Evolutionary conservation across 2,113 vertebrate species (phyloP), one percentile per base, ranked within the genome.

Genomic region (Gymnocephalus cernua): DNA sequence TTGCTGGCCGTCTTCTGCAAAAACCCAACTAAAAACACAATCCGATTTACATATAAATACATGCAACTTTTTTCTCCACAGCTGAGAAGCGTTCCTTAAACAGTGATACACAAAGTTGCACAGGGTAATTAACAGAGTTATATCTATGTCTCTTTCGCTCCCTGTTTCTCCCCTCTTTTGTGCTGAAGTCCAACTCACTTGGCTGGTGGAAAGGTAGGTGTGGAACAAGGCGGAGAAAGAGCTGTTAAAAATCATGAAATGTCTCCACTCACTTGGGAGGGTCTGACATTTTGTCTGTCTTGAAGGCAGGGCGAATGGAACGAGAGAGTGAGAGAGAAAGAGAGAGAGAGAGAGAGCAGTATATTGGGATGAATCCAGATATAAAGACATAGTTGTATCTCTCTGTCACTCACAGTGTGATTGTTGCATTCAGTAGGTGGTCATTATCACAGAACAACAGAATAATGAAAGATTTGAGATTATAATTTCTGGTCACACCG

Each of bases 201-300:
- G 68, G 50, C 47, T 74, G 44, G n/a, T 68, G 71, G 45, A 84
- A 61, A 82, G 62, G 57, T 68, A 74, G 10, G 50, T 29, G 64
- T 45, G 56, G 45, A 66, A 44, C 3, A 3, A 19, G 18, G 38
- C 15, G 15, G 23, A 56, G 75, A 85, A 48, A 83, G 56, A 85
- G 72, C 77, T 69, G 71, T 80, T 77, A 25, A 75, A 58, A 79
- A 76, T 69, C 47, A 71, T 79, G 75, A 83, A 79, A 88, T 84
- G 65, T 80, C 41, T 87, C 59, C 57, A 23, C 66, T 83, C 83
- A 68, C 81, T 48, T 70, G 47, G 73, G 74, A 84, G 44, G n/a
- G 62, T 86, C 35, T 89, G 88, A 88, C 78, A 81, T 89, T 91
- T 77, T 79, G 74, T 61, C 71, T 45, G 41, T 74, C 58, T 78